Base-by-base conservation (phyloP, 2,888 invertebrate genomes). In the Plagodis pulveraria region DNA sequence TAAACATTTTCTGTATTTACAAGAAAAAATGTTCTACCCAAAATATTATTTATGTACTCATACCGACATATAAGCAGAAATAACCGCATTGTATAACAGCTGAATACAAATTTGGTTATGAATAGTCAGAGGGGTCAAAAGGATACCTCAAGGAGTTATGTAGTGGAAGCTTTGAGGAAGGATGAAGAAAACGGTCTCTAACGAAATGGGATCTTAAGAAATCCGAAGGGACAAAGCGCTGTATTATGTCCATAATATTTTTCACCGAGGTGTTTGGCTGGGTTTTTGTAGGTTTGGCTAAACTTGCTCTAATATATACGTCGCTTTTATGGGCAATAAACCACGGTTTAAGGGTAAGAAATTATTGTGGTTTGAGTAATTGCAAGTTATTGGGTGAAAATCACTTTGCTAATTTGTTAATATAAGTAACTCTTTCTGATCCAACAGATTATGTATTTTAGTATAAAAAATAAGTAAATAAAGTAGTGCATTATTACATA, bases 101-200 rank as follows among this genome's bases (percentile, higher is more conserved):
- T 40, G 44, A 57, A 50, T 40, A 51, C 49, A 58, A 52, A 58
- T 57, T 57, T 55, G 38, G 61, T 66, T 66, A 62, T 56, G 58
- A 66, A 63, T 63, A 62, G 63, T 50, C 57, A 22, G 56, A 53
- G 44, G 50, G 52, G 57, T 50, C 52, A 44, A 58, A 62, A 60
- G 65, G 54, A 51, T 62, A 36, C 49, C 59, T 49, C 41, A 50
- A 50, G 36, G 55, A 67, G 63, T 67, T 66, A 64, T 67, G 59
- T 66, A 60, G 63, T 58, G 62, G 62, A 62, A 67, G 61, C 52
- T 65, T 64, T 67, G 64, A 60, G 59, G 38, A 46, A 7, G 35
- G 38, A 40, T n/a, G 54, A 57, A 54, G 54, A 42, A 62, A 57
- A 44, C 47, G 53, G 47, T 52, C 48, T 51, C 10, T 47, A 50